phyloP scores from a whole-genome alignment of 2,797 vertebrate genomes.

The Cuculus canorus region DNA sequence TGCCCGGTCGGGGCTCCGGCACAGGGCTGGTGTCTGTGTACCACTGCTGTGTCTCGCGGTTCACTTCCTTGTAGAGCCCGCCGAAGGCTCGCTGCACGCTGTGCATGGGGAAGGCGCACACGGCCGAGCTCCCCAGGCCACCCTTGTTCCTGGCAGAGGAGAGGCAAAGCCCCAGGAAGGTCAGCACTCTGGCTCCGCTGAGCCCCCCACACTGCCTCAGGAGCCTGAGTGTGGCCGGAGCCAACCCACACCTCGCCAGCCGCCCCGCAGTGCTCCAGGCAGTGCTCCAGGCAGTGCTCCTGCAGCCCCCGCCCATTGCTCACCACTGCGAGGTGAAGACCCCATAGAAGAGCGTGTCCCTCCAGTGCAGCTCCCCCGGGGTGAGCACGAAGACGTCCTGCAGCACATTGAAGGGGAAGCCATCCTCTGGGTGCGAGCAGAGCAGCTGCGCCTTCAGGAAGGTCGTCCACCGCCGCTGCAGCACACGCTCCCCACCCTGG shows the following conservation, averaged over 20 bases:
- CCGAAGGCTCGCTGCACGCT: slow-evolving; percentile 88
- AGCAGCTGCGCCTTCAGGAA: slow-evolving; percentile 96
- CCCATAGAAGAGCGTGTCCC: slow-evolving; percentile 89
- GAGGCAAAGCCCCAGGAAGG: fast-evolving
- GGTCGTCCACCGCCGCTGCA: slow-evolving; percentile 97
- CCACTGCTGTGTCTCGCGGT: slow-evolving; percentile 96
- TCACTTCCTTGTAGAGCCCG: slow-evolving; percentile 93
- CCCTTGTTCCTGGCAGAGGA: slow-evolving; percentile 49
- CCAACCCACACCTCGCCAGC: fast-evolving
- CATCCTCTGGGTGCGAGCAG: slow-evolving; percentile 89
- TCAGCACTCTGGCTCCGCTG: fast-evolving
- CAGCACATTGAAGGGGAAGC: slow-evolving; percentile 96
- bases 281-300: fast-evolving
- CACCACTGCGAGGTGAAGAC: slow-evolving; percentile 98
- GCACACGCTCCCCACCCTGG: slow-evolving; percentile 92
- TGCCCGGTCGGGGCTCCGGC: slow-evolving; percentile 91
- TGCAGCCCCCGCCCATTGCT: not conserved
- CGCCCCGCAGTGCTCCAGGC: fast-evolving
- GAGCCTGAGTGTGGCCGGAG: fast-evolving
- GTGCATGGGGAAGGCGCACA: slow-evolving; percentile 92
- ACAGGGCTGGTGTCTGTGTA: slow-evolving; percentile 88
- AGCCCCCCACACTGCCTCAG: fast-evolving
- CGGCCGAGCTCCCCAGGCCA: slow-evolving; percentile 82
- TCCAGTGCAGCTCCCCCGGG: slow-evolving; percentile 84
- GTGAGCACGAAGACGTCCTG: slow-evolving; percentile 94